A percentile compares a stretch with the other conserved stretches of the same genome.
Evolutionary conservation across 2,888 invertebrate genomes (phyloP).

Genomic region (Lutraria lutraria): DNA sequence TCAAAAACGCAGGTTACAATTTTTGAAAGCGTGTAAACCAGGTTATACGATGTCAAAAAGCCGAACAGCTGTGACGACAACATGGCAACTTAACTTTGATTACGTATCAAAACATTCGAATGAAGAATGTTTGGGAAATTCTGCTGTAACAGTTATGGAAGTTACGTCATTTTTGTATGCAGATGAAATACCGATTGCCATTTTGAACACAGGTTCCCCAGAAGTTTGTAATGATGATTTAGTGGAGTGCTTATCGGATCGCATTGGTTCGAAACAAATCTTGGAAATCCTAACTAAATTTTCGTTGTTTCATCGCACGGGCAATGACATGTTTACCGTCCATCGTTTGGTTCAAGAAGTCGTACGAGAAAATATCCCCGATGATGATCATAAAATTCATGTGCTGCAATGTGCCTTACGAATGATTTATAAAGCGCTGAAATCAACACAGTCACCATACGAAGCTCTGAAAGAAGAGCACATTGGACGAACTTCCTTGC

Average conservation of each 20-base stretch:
- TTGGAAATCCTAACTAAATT: slow-evolving; percentile 54
- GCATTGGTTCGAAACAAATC: slow-evolving; percentile 41
- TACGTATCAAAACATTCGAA: slow-evolving; percentile 51
- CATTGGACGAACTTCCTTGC: slow-evolving; percentile 37
- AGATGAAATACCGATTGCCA: slow-evolving; percentile 53
- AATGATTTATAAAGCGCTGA: slow-evolving; percentile 49
- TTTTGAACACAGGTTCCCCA: slow-evolving; percentile 53
- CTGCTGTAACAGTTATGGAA: slow-evolving; percentile 49
- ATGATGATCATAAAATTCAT: not conserved
- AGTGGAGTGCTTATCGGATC: slow-evolving; percentile 25
- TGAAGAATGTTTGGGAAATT: slow-evolving; percentile 42
- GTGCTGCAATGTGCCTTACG: slow-evolving; percentile 36
- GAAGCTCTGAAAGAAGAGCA: slow-evolving; percentile 27
- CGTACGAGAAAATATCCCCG: slow-evolving; percentile 37
- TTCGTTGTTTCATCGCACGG: slow-evolving; percentile 38
- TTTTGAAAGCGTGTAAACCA: slow-evolving; percentile 26
- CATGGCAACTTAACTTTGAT: slow-evolving; percentile 59
- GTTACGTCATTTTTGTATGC: slow-evolving; percentile 44
- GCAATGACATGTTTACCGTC: slow-evolving; percentile 29
- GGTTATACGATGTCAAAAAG: slow-evolving; percentile 1
- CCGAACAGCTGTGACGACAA: slow-evolving; percentile 45
- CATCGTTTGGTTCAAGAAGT: slow-evolving; percentile 58
- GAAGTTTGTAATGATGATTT: slow-evolving; percentile 38
- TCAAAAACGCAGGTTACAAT: slow-evolving; percentile 39
- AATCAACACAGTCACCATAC: slow-evolving; percentile 17